Conservation (phyloP, 2,888 invertebrate species). For the Hypomecis punctinalis region DNA sequence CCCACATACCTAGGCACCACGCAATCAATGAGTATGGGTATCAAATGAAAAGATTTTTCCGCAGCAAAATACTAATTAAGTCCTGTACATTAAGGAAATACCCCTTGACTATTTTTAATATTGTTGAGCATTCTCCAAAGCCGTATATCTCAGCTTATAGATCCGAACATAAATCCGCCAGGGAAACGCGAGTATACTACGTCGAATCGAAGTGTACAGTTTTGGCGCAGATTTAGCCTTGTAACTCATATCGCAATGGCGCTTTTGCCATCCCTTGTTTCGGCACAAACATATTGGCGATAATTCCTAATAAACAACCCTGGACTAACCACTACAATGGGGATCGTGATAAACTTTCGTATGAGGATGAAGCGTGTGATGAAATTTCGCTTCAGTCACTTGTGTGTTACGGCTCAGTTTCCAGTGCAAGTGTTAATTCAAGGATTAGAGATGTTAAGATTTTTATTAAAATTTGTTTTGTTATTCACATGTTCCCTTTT, state of each 20-base stretch:
- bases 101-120: conserved; percentile 19
- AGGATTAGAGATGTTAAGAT: neutral
- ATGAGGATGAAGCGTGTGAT: conserved; percentile 9
- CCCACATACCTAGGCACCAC: no score
- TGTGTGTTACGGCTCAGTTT: conserved; percentile 12
- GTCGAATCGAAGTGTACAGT: conserved; percentile 66
- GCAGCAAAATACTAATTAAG: no score
- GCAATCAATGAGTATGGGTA: no score
- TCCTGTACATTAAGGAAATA: no score
- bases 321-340: conserved; percentile 29
- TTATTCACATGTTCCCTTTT: no score
- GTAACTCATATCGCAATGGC: conserved; percentile 66
- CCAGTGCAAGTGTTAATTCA: neutral
- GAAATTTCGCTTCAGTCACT: neutral
- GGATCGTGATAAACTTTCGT: conserved; percentile 21
- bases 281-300: conserved; percentile 47
- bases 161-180: conserved; percentile 74
- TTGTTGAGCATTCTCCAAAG: conserved; percentile 40
- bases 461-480: no score
- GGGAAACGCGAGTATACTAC: conserved; percentile 65
- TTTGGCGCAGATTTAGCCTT: conserved; percentile 66
- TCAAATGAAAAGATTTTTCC: no score
- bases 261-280: conserved; percentile 49
- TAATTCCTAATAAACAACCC: conserved; percentile 41
- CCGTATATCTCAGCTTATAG: conserved; percentile 61